phyloP scores from a whole-genome alignment of 2,113 vertebrate genomes.

The Antigone vipio region DNA sequence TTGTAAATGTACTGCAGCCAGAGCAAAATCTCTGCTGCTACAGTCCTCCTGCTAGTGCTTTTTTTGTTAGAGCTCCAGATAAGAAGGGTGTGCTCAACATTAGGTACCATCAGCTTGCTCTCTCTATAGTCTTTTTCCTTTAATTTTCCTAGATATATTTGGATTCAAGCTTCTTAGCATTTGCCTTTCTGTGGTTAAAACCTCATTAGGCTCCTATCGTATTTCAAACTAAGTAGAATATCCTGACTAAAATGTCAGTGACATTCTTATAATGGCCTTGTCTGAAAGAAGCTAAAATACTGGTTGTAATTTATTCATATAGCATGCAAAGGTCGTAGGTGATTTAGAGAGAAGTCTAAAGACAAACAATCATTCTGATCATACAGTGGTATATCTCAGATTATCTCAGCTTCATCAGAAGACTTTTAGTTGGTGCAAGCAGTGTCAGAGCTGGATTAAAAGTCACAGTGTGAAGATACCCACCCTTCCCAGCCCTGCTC shows the following conservation, averaged over 20 bases:
- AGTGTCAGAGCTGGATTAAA: background rate
- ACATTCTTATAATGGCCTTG: conserved; percentile 34
- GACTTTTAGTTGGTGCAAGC: background rate
- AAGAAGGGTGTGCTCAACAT: background rate
- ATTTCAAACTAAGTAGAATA: conserved; percentile 55
- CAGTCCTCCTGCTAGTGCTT: background rate
- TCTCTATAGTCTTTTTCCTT: background rate
- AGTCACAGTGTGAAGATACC: background rate
- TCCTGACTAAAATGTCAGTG: conserved; percentile 61
- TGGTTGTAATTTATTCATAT: conserved; percentile 51
- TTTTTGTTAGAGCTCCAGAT: background rate
- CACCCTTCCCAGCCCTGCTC: background rate
- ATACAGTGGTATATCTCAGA: background rate
- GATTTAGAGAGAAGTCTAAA: conserved; percentile 28
- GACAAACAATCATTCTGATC: conserved; percentile 21
- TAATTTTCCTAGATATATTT: conserved; percentile 14
- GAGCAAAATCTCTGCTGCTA: background rate
- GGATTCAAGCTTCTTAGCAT: background rate
- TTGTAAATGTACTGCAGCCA: background rate
- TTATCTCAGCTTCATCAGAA: background rate
- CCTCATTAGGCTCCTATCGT: conserved; percentile 38
- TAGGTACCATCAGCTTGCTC: background rate
- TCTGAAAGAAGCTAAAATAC: conserved; percentile 25
- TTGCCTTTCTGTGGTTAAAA: conserved; percentile 35
- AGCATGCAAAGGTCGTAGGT: conserved; percentile 36